Base-by-base conservation (phyloP, 2,888 invertebrate genomes). In the Epinotia brunnichana region DNA sequence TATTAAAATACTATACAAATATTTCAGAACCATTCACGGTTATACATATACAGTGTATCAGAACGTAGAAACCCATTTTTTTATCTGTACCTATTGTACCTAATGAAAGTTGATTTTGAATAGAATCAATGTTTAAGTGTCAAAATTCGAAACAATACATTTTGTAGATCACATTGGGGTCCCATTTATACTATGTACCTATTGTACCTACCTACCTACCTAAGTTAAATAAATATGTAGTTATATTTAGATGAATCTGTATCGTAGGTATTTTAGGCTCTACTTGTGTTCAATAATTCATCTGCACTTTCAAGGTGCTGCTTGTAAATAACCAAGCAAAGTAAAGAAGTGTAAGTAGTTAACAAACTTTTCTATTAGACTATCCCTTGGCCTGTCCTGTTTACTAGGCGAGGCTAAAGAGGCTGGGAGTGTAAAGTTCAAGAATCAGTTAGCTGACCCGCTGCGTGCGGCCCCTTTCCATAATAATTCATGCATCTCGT, bases 361-460 rank as follows among this genome's bases (percentile, higher is more conserved):
- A 51, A 19, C 68, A 63, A 73, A 73, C 73, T 73, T 73, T 69
- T 69, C 63, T 73, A 73, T 73, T 69, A 73, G 62, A 39, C 53
- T 51, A 48, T 21, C 48, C 11, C 48, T 11, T 41, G 57, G 62
- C 53, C 68, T 68, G 72, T 57, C 67, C 68, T 44, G 59, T 63
- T 39, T 29, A 63, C 72, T 68, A 48, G 41, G 67, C 35, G 24
- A 48, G 15, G 62, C 68, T 57, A 56, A 68, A 68, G 62, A 68
- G 72, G 19, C 63, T 54, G 68, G 51, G 63, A 73, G 75, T 73
- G 75, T 75, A 77, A 77, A 80, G 79, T 80, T 82, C 80, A 80
- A 78, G 83, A 87, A 88, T 88, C 87, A 88, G 88, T 90, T 90
- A 90, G 84, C 79, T 75, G 75, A 76, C 79, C 76, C 77, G 74